Evolutionary conservation across 2,113 vertebrate genomes (phyloP).

Genomic region (Vulpes vulpes): DNA sequence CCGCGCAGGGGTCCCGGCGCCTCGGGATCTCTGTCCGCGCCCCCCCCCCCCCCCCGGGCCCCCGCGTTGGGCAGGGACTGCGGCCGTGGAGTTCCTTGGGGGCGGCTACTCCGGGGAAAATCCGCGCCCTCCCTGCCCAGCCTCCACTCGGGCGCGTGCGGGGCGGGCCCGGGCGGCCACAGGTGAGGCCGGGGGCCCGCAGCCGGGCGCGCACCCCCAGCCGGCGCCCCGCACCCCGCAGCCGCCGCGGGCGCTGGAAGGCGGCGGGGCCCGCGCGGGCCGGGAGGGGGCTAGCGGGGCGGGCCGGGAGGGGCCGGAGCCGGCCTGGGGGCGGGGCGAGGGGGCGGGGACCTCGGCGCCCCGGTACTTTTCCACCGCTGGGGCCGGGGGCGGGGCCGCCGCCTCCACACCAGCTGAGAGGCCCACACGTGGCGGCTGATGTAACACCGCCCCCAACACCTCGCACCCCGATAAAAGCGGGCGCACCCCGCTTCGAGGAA

Average conservation of each 20-base stretch:
- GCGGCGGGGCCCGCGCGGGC: not conserved
- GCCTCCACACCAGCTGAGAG: slow-evolving; percentile 62
- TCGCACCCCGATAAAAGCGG: slow-evolving; percentile 51
- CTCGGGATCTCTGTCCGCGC: slow-evolving; percentile 60
- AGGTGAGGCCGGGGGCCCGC: slow-evolving; percentile 73
- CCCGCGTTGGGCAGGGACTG: slow-evolving; percentile 15
- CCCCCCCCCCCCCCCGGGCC: slow-evolving; percentile 14
- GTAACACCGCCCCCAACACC: slow-evolving; percentile 68
- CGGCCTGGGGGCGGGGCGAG: slow-evolving; percentile 66
- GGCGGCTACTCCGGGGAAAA: not conserved
- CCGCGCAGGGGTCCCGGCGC: slow-evolving; percentile 6
- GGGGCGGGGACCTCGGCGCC: slow-evolving; percentile 73
- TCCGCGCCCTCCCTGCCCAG: not conserved
- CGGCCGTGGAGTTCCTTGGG: not conserved
- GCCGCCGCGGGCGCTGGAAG: not conserved
- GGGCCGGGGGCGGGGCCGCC: slow-evolving; percentile 76
- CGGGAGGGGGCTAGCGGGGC: slow-evolving; percentile 31
- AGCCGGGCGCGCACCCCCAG: slow-evolving; percentile 4
- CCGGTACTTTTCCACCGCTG: slow-evolving; percentile 83
- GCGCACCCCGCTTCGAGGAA: slow-evolving; percentile 59
- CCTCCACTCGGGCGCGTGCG: not conserved
- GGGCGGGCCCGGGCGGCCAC: slow-evolving; percentile 53
- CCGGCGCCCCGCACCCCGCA: slow-evolving; percentile 20
- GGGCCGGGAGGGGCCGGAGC: slow-evolving; percentile 60
- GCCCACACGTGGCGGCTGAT: slow-evolving; percentile 82